These are phyloP conservation scores for Pterocles orientalis DNA, from an alignment of 2,113 vertebrate species.

Conservation along the genomic window DNA sequence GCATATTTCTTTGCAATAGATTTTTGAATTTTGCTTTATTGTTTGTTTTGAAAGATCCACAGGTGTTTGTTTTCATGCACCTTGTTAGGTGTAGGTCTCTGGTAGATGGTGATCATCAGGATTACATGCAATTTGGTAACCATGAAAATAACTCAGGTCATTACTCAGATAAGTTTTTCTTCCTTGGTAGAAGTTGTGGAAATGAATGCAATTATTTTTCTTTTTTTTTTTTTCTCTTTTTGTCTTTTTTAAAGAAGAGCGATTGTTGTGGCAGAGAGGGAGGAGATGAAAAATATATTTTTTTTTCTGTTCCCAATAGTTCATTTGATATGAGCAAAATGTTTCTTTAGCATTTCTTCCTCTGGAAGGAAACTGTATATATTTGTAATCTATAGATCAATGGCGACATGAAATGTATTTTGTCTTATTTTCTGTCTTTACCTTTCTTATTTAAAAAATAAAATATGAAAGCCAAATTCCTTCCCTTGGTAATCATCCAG, in stretches of 20 bases:
- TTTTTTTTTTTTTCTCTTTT: not conserved
- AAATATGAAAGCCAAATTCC: conserved; percentile 47
- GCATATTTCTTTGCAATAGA: conserved; percentile 3
- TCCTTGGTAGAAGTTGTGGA: not conserved
- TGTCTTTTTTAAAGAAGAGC: not conserved
- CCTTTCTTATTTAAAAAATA: conserved; percentile 61
- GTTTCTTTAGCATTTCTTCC: conserved; percentile 60
- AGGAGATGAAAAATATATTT: not conserved
- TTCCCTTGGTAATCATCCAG: conserved; percentile 27
- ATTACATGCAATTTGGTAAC: not conserved
- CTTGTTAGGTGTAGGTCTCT: not conserved
- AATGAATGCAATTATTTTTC: not conserved
- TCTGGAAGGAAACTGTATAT: conserved; percentile 40
- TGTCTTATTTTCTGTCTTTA: conserved; percentile 59
- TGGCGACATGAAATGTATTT: conserved; percentile 39
- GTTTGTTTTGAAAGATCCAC: not conserved
- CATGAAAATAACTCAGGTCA: conserved; percentile 39
- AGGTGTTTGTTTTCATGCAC: not conserved
- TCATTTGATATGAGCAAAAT: conserved; percentile 47
- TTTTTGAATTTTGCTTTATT: conserved; percentile 14
- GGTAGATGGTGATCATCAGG: not conserved
- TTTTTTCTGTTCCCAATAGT: not conserved
- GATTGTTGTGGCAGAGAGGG: not conserved
- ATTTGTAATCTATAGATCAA: conserved; percentile 39
- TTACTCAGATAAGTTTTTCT: conserved; percentile 24